Evolutionary conservation across 2,113 vertebrate species (phyloP), one percentile per base, ranked within the genome.

Genomic region (Eurypyga helias): DNA sequence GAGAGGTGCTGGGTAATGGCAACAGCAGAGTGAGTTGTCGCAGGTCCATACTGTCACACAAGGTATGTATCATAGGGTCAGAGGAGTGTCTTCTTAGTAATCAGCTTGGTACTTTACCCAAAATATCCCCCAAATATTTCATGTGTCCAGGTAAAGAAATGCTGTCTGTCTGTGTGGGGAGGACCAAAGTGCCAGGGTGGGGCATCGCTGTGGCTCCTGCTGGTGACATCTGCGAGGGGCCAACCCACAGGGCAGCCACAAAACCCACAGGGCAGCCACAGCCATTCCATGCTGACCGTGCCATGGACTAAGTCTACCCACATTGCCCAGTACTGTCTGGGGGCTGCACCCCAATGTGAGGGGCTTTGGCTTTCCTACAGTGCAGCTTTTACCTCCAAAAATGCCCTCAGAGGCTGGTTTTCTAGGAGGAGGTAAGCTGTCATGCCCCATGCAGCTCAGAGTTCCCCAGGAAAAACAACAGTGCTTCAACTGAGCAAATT

Each of bases 311-410:
- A 48, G 45, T 52, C 16, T 5, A 31, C 15, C 54, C 4, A 4
- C 29, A 24, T 64, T 8, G 1, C 7, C 48, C 2, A 3, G 7
- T 71, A 45, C 24, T 1, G 0, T 67, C 29, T 46, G 12, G 29
- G 46, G 23, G 62, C 52, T 65, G 28, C 61, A 45, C 17, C 15
- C 31, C 4, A 1, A 10, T 29, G 28, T 34, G 29, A 61, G 11
- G 10, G 10, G 16, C 33, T 36, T 41, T 33, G 57, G 25, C 11
- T 41, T 72, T 48, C 49, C 43, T 61, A 26, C 31, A 25, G 25
- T 23, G 7, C 1, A 1, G 21, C 25, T 65, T 65, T n/a, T 20
- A 17, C 21, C 16, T 60, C 55, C 23, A 58, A 36, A 84, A 90
- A 26, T n/a, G 48, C 31, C 43, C 38, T 43, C 0, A 0, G 29